Conservation (phyloP, 2,113 vertebrate species). For the Arenaria interpres region DNA sequence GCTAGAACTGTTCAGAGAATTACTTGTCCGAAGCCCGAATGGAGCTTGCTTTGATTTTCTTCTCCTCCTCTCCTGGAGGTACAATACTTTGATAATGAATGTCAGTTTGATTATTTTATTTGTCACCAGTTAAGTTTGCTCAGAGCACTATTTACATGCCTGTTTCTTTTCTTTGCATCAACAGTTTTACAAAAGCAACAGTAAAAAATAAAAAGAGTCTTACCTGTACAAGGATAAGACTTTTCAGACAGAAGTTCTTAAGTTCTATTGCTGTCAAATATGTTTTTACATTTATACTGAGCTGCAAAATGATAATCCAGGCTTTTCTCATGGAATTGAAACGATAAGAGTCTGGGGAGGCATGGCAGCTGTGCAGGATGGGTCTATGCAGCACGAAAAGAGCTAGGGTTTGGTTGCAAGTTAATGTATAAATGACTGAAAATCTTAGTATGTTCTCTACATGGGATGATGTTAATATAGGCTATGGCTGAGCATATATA, state of each 20-base stretch:
- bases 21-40: background rate
- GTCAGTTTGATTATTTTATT: background rate
- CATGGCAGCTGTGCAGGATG: background rate
- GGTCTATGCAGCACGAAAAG: background rate
- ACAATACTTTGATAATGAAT: background rate
- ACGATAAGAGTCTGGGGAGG: background rate
- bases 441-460: background rate
- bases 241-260: background rate
- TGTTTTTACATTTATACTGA: background rate
- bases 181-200: background rate
- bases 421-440: background rate
- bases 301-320: background rate
- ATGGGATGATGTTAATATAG: background rate
- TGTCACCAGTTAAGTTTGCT: background rate
- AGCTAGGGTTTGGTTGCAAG: background rate
- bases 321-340: background rate
- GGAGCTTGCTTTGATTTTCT: background rate
- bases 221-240: background rate
- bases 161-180: background rate
- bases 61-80: background rate
- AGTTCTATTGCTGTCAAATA: background rate
- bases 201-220: background rate
- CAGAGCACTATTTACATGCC: background rate
- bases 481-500: rapidly evolving
- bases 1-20: background rate